phyloP scores from a whole-genome alignment of 35 echinoderm and acorn worm species.

The Amphiura filiformis region DNA sequence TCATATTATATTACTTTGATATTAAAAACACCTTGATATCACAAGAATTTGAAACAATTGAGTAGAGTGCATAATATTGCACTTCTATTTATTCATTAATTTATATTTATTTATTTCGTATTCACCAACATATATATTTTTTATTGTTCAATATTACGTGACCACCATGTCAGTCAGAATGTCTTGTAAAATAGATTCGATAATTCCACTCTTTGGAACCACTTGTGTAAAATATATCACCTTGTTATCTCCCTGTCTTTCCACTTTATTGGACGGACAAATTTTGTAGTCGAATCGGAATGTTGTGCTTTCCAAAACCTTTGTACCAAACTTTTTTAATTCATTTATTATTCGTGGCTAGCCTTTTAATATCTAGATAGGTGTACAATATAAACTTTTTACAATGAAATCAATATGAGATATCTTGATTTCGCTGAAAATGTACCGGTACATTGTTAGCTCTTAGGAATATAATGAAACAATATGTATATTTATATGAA shows the following conservation, averaged over 20 bases:
- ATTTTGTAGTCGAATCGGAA: not conserved
- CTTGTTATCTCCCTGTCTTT: not conserved
- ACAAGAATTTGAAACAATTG: too few species aligned
- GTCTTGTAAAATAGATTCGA: too few species aligned
- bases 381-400: conserved; percentile 1
- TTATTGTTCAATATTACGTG: too few species aligned
- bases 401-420: not conserved
- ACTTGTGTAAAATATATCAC: conserved; percentile 1
- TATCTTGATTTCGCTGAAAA: conserved; percentile 1
- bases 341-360: not conserved
- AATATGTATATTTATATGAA: not conserved
- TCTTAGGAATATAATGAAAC: not conserved
- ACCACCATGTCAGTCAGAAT: too few species aligned
- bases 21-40: too few species aligned
- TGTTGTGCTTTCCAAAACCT: not conserved
- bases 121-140: too few species aligned
- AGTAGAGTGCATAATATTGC: too few species aligned
- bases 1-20: not conserved
- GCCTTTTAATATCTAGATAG: not conserved
- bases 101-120: too few species aligned
- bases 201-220: not conserved
- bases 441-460: conserved; percentile 7
- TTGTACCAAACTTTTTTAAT: not conserved
- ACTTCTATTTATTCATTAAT: too few species aligned
- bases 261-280: not conserved